phyloP scores from a whole-genome alignment of 2,888 invertebrate genomes.

The Drosophila tripunctata region DNA sequence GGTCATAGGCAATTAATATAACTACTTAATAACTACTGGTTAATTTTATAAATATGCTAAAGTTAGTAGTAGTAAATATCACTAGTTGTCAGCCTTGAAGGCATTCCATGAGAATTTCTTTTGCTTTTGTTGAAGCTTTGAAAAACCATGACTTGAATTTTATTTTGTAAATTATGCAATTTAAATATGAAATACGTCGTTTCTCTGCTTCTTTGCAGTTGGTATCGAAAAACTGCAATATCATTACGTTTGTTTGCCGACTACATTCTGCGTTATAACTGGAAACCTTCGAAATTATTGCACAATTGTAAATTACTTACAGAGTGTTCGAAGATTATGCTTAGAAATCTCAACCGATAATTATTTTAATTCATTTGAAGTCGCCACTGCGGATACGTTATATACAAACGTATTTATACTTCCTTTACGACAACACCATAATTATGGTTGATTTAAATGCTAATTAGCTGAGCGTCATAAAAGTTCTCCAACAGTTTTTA shows the following conservation, averaged over 20 bases:
- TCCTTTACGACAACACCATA: slow-evolving; percentile 25
- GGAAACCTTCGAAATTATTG: slow-evolving; percentile 50
- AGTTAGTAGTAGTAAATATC: neutral
- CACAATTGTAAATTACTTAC: slow-evolving; percentile 38
- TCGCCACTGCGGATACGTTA: neutral
- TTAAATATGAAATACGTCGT: slow-evolving; percentile 20
- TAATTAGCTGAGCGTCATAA: slow-evolving; percentile 31
- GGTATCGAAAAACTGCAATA: slow-evolving; percentile 50
- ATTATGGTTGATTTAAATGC: slow-evolving; percentile 28
- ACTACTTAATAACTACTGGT: neutral
- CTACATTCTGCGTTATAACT: slow-evolving; percentile 23
- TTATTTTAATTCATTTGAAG: neutral
- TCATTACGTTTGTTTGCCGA: slow-evolving; percentile 40
- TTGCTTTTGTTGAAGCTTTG: slow-evolving; percentile 14
- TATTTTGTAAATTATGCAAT: slow-evolving; percentile 56
- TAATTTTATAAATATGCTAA: neutral
- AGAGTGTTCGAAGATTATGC: slow-evolving; percentile 6
- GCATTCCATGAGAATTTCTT: slow-evolving; percentile 44
- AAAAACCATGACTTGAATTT: slow-evolving; percentile 52
- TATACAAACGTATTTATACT: neutral
- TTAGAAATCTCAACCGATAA: neutral
- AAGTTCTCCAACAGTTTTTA: slow-evolving; percentile 14
- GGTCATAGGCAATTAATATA: slow-evolving; percentile 28
- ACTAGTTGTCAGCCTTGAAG: slow-evolving; percentile 19
- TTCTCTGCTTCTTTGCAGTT: slow-evolving; percentile 8